Base-by-base conservation (phyloP, 2,888 invertebrate species). In the Eulithis prunata region DNA sequence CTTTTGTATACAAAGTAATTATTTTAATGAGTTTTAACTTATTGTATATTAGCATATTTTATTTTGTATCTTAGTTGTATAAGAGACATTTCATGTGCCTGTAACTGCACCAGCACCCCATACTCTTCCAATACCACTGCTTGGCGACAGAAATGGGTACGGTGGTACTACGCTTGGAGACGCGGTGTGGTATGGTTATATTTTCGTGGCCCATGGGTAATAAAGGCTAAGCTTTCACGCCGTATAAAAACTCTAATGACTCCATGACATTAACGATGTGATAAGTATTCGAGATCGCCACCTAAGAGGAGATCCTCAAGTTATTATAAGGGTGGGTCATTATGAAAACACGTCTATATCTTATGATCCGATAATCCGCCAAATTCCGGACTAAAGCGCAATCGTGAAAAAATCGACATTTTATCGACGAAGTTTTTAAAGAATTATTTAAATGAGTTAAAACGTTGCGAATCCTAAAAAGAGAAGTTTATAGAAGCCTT, bases 381-480 rank as follows among this genome's bases (percentile, higher is more conserved):
- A 71, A 70, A 69, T 66, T 65, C 60, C 13, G 66, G 71, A 69
- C 72, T 69, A 71, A 74, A 71, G 66, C 71, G 70, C 69, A 72
- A 76, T 73, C 32, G 62, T 68, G 63, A 70, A 65, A 45, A 52
- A 68, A 75, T 69, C 53, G n/a, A 54, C 57, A 60, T 71, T 75
- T 79, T 75, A 80, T 74, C 60, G 70, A 56, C 51, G 0, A 79
- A 80, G 71, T 80, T 78, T 75, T 70, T 69, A 70, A 73, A 36
- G 72, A 52, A 63, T 64, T 61, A 57, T 75, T 74, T 66, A 66
- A 73, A 71, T 69, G 73, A 73, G 65, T 75, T 72, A 65, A 69
- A 71, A 71, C 70, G 57, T 45, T 62, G 51, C 11, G 57, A 53
- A 66, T 73, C 62, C 66, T 59, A 43, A 62, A 62, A 66, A 68